Evolutionary conservation across 2,888 invertebrate genomes (phyloP).

Genomic region (Phymatocera aterrima): DNA sequence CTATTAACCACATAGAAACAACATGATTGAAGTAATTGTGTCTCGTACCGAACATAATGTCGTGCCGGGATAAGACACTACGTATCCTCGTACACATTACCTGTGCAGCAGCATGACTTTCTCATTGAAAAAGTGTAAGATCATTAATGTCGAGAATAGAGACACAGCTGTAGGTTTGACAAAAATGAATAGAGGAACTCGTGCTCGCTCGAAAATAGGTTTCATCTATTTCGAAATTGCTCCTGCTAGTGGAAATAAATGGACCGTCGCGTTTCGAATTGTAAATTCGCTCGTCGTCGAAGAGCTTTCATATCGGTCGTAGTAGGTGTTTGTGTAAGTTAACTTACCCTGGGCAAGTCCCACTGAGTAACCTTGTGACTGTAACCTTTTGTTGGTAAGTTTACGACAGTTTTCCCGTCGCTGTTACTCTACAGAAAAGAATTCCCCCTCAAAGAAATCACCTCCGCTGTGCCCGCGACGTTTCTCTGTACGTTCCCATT

Average conservation of each 20-base stretch:
- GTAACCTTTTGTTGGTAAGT: slow-evolving; percentile 30
- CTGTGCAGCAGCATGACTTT: background rate
- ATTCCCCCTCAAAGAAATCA: no score
- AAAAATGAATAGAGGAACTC: background rate
- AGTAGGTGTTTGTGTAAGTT: background rate
- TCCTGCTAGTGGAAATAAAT: slow-evolving; percentile 26
- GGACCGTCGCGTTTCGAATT: slow-evolving; percentile 33
- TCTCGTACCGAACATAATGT: background rate
- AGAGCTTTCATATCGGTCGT: background rate
- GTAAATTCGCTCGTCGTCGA: slow-evolving; percentile 12
- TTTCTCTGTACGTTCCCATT: background rate
- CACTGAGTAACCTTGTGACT: background rate
- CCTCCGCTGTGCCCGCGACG: background rate
- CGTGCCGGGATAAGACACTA: no score
- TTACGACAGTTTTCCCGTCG: background rate
- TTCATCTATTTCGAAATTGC: slow-evolving; percentile 33
- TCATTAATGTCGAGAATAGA: background rate
- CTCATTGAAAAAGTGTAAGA: background rate
- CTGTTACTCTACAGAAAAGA: background rate
- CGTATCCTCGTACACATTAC: no score
- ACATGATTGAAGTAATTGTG: background rate
- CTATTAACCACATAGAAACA: background rate
- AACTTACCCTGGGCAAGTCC: background rate
- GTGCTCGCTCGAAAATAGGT: slow-evolving; percentile 15
- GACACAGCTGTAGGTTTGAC: background rate